Base-by-base conservation (phyloP, 2,888 invertebrate genomes). In the Drosophila falleni region DNA sequence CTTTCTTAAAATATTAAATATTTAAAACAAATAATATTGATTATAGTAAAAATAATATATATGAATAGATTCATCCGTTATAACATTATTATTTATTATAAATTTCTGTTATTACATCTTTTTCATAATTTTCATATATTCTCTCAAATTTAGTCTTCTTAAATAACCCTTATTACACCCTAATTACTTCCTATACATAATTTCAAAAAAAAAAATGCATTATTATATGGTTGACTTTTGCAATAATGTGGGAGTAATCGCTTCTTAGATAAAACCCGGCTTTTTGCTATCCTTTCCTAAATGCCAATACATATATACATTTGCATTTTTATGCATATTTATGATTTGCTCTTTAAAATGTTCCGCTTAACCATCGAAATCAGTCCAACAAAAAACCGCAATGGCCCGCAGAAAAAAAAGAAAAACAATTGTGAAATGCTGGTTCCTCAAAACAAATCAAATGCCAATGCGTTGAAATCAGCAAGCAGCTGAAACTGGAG, bases 401-500 rank as follows among this genome's bases (percentile, higher is more conserved):
- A 67, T 23, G 16, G 23, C 74, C 71, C 62, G 77, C 71, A 71
- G 59, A 58, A 75, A 42, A n/a, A 42, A 42, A 41, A 16, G 4
- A 11, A 19, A 33, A 19, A 31, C 10, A 15, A 31, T 10, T 16
- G 26, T 37, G 6, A 59, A 69, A 71, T 60, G 50, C 76, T 62
- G 76, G 66, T 75, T 58, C 41, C 71, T 23, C 26, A 50, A 54
- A 51, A 10, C 47, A 51, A 71, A 49, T 47, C 41, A 66, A 72
- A 72, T 71, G 60, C 66, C 72, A 66, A 66, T 49, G 53, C 16
- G 54, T 55, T 66, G 49, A 69, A 53, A 71, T 53, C 64, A 64
- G 44, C 54, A 59, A 23, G 6, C 2, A 33, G 10, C 37, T 23
- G 1, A 8, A 29, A 8, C 29, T 39, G 44, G n/a, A 42, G 37